Conservation (phyloP, 2,888 invertebrate species). For the Phragmatobia fuliginosa region DNA sequence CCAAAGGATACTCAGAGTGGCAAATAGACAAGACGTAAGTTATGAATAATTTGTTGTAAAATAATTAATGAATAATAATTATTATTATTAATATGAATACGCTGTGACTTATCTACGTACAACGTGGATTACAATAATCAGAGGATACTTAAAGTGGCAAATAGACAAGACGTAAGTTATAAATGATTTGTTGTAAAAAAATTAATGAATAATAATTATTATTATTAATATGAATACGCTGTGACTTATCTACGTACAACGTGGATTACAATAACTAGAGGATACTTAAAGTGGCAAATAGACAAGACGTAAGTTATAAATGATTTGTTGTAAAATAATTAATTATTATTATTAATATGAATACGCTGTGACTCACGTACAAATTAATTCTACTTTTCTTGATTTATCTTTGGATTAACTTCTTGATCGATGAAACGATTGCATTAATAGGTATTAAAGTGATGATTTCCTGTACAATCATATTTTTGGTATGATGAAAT, state of each 20-base stretch:
- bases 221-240: not conserved
- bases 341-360: not conserved
- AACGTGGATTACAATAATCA: conserved; percentile 90
- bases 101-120: conserved; percentile 47
- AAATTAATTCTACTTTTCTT: not conserved
- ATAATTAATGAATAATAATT: not conserved
- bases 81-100: not conserved
- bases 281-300: conserved; percentile 86
- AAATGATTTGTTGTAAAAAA: not conserved
- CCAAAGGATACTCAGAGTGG: conserved; percentile 88
- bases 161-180: conserved; percentile 87
- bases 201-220: not conserved
- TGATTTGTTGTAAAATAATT: not conserved
- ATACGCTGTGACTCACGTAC: not conserved
- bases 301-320: conserved; percentile 86
- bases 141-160: conserved; percentile 87
- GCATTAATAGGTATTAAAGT: not conserved
- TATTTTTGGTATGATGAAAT: not conserved
- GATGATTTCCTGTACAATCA: not conserved
- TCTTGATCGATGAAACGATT: not conserved
- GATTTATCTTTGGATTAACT: not conserved
- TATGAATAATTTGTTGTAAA: not conserved
- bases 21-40: conserved; percentile 88
- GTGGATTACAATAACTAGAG: conserved; percentile 90
- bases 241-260: conserved; percentile 69